Percentiles rank a stretch among this genome's conserved stretches.
These are phyloP conservation scores for Lasiommata megera DNA, from an alignment of 2,888 invertebrate genomes.

Conservation along the genomic window DNA sequence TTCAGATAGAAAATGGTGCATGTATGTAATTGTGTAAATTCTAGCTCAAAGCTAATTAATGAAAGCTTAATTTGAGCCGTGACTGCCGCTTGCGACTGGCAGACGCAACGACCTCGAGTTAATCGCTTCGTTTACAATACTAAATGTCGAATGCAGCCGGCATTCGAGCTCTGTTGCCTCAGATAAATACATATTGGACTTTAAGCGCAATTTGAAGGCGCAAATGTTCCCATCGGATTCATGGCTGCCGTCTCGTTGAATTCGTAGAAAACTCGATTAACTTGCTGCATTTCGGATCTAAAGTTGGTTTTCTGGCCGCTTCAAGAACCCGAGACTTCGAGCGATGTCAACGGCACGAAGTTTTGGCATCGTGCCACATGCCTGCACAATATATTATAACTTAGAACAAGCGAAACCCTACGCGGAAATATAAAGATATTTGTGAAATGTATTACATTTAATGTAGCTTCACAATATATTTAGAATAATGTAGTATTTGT, in stretches of 20 bases:
- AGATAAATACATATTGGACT: background rate
- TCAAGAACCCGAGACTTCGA: too few species aligned
- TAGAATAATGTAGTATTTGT: too few species aligned
- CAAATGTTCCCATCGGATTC: background rate
- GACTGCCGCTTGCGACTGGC: background rate
- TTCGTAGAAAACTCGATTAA: background rate
- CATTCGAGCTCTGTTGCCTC: background rate
- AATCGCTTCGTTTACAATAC: slow-evolving; percentile 5
- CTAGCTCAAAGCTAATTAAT: background rate
- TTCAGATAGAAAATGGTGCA: too few species aligned
- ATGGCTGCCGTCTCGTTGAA: background rate
- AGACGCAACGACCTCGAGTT: background rate
- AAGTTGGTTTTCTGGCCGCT: too few species aligned
- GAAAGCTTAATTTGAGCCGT: background rate
- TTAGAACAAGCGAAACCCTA: too few species aligned
- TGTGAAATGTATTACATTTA: too few species aligned
- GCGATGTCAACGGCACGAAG: too few species aligned
- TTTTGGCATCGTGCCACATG: too few species aligned
- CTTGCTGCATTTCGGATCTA: too few species aligned
- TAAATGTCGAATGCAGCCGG: background rate
- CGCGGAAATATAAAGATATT: too few species aligned
- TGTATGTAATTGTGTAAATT: background rate
- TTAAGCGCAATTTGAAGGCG: background rate
- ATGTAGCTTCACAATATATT: too few species aligned
- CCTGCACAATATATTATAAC: too few species aligned